phyloP scores from a whole-genome alignment of 2,888 invertebrate genomes.

The Eupithecia subfuscata region DNA sequence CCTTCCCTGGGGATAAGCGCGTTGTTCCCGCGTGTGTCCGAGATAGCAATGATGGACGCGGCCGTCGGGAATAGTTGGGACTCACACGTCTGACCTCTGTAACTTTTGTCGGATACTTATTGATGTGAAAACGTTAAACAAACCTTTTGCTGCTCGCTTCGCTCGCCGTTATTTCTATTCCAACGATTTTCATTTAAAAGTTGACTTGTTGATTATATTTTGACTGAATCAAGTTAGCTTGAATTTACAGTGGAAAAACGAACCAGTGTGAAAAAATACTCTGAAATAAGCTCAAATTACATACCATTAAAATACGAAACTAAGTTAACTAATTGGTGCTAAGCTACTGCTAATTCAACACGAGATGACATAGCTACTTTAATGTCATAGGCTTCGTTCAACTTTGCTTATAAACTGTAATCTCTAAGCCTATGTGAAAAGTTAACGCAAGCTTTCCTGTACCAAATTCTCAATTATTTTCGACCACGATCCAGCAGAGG shows the following conservation, averaged over 20 bases:
- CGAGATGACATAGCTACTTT: too few relatives aligned
- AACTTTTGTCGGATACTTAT: conserved; percentile 2
- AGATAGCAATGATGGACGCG: conserved; percentile 28
- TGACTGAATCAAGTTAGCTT: neutral
- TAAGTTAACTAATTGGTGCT: too few relatives aligned
- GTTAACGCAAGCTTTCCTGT: neutral
- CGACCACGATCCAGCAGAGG: neutral
- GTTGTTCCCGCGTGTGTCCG: neutral
- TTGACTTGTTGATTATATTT: too few relatives aligned
- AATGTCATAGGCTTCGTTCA: neutral
- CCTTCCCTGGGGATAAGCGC: neutral
- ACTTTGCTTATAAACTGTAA: neutral
- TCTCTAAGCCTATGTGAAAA: neutral
- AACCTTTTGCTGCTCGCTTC: too few relatives aligned
- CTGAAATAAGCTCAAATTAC: too few relatives aligned
- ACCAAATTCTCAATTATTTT: neutral
- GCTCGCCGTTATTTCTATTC: too few relatives aligned
- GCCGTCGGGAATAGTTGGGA: conserved; percentile 17
- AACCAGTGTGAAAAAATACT: neutral
- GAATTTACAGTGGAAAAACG: neutral
- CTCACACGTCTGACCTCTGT: conserved; percentile 23
- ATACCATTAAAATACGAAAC: too few relatives aligned
- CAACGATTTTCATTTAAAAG: too few relatives aligned
- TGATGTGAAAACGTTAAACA: neutral
- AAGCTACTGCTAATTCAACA: too few relatives aligned